Base-by-base conservation (phyloP, 2,888 invertebrate genomes). In the Sarcophaga caerulescens region DNA sequence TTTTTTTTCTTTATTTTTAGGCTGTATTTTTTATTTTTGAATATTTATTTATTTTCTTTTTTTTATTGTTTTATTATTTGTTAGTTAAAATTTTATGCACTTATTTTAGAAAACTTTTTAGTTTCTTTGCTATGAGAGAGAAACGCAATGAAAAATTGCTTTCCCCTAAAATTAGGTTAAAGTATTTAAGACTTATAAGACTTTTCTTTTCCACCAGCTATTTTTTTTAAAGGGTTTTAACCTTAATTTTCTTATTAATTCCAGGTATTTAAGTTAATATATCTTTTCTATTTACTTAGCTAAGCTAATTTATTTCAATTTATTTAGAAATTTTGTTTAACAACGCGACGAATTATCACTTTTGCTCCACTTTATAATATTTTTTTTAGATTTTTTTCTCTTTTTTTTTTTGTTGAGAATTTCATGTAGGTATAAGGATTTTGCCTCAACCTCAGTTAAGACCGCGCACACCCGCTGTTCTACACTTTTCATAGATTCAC, bases 371-470 rank as follows among this genome's bases (percentile, higher is more conserved):
- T 88, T 89, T 88, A 88, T 87, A 84, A 83, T n/a, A n/a, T n/a
- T n/a, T n/a, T 73, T 78, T 73, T 82, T 73, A 63, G 35, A 59
- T 60, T 70, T 75, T 76, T 60, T 59, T 21, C 17, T 73, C 75
- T 69, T 73, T 69, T 60, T 17, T 70, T 59, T 57, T 59, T 74
- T 62, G 14, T 52, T 52, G 52, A 45, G 4, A 85, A 80, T 88
- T 88, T 89, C 88, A 88, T 89, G 89, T 89, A 89, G 89, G 89
- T 89, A 89, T 89, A 89, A 89, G 89, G 85, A 88, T 88, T 89
- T 89, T 88, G 84, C 87, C 88, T 79, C 84, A 87, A 82, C 88
- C 86, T 79, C 87, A 71, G 71, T 21, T 77, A 78, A 63, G 62
- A 75, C 88, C 85, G 86, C 86, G 81, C 87, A 87, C 89, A 87